Base-by-base conservation (phyloP, 2,113 vertebrate genomes). In the Takifugu bimaculatus region DNA sequence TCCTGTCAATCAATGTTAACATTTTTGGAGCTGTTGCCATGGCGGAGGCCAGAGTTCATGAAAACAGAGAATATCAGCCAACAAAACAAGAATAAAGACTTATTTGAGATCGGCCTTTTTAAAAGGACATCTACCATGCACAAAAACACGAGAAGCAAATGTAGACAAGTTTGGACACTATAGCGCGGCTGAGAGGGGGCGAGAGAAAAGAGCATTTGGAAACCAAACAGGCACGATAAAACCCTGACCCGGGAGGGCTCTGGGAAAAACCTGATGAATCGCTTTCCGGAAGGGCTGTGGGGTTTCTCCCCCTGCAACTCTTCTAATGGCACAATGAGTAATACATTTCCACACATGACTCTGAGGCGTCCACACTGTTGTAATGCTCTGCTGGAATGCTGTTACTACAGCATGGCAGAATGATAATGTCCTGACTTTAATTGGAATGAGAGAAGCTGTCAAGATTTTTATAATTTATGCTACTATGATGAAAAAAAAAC, bases 1-100 rank as follows among this genome's bases (percentile, higher is more conserved):
- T 94, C 95, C 95, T 95, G 97, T 96, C 97, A 98, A 95, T 99
- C 97, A 99, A 92, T 89, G 94, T 91, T 93, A 96, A 95, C 97
- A 98, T 98, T 98, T 94, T 96, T 96, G 91, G 90, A 80, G 93
- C 93, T 93, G 97, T 98, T 99, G 95, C 96, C 94, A 97, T 98
- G 97, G 95, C 86, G 85, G 89, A 86, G 96, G 95, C 92, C 95
- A 98, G 94, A 98, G 97, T 98, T 99, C 96, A 97, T 93, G 95
- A 96, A 97, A 98, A 97, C 95, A 95, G 90, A 94, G 94, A 96
- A 94, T 93, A 93, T 93, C 92, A 93, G 93, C 94, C 94, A 94
- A 96, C 94, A 95, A 94, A 95, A 95, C 93, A 93, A 92, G 95
- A 94, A 98, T 93, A 96, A 97, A 97, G 95, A 94, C 93, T 94